A percentile compares a stretch with the other conserved stretches of the same genome.
Evolutionary conservation across 2,888 invertebrate genomes (phyloP).

Genomic region (Leistus spinibarbis): DNA sequence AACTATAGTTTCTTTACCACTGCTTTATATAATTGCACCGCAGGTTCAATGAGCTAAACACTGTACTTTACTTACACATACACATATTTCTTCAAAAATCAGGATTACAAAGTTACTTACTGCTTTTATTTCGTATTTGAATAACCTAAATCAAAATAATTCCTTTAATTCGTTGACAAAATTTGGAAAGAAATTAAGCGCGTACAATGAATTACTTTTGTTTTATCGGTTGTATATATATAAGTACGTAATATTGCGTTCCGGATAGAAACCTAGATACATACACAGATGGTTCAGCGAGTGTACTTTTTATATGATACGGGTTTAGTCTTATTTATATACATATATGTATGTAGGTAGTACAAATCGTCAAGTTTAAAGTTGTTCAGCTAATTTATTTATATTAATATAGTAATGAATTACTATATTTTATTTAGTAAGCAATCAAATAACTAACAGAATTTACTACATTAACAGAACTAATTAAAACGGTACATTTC

Average conservation of each 20-base stretch:
- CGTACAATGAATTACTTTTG: too few species aligned
- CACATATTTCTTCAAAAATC: too few species aligned
- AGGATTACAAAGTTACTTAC: too few species aligned
- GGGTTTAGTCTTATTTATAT: too few species aligned
- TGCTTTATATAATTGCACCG: not conserved
- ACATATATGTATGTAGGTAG: not conserved
- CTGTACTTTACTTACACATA: not conserved
- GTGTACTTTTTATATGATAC: too few species aligned
- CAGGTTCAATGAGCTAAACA: not conserved
- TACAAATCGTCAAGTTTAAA: not conserved
- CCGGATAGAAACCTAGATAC: too few species aligned
- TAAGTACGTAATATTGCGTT: too few species aligned
- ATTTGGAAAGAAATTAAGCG: too few species aligned
- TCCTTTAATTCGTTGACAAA: too few species aligned
- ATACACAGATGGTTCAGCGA: too few species aligned
- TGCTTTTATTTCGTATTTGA: too few species aligned
- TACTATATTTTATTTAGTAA: not conserved
- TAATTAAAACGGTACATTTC: not conserved
- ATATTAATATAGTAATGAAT: not conserved
- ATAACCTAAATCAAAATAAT: too few species aligned
- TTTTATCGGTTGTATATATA: not conserved
- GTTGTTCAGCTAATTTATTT: not conserved
- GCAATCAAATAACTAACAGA: not conserved
- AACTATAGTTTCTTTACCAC: not conserved
- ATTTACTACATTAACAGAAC: not conserved